Conservation (phyloP, 2,888 invertebrate species). For the Syrista parreyssii region DNA sequence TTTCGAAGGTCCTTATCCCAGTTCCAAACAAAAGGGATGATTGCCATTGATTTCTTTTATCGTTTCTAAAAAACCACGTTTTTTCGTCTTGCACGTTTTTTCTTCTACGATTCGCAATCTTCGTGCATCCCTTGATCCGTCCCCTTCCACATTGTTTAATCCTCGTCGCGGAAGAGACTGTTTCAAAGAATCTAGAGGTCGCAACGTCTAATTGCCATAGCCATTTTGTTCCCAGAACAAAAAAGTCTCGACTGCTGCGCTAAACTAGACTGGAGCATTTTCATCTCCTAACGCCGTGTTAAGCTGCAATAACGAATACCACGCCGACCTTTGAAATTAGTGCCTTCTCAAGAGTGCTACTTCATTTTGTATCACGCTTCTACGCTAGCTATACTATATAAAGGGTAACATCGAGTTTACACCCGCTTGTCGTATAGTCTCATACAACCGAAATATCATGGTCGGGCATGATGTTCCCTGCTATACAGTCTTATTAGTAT, state of each 20-base stretch:
- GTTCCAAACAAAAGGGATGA: conserved; percentile 8
- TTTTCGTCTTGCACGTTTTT: neutral
- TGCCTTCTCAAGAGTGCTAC: neutral
- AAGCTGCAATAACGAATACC: neutral
- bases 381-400: neutral
- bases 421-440: neutral
- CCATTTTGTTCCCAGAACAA: neutral
- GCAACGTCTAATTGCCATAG: neutral
- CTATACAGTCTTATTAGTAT: neutral
- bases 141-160: neutral
- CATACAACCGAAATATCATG: neutral
- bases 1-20: conserved; percentile 3
- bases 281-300: neutral
- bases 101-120: neutral
- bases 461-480: neutral
- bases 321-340: neutral
- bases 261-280: neutral
- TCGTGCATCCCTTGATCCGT: neutral
- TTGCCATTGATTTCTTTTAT: conserved; percentile 2
- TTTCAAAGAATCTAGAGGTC: neutral
- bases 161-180: neutral
- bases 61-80: neutral
- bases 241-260: neutral
- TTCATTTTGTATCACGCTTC: neutral
- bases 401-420: neutral